Percentiles rank a stretch among this genome's conserved stretches.
Conservation (phyloP, 2,797 vertebrate genomes). For the Phataginus tricuspis region DNA sequence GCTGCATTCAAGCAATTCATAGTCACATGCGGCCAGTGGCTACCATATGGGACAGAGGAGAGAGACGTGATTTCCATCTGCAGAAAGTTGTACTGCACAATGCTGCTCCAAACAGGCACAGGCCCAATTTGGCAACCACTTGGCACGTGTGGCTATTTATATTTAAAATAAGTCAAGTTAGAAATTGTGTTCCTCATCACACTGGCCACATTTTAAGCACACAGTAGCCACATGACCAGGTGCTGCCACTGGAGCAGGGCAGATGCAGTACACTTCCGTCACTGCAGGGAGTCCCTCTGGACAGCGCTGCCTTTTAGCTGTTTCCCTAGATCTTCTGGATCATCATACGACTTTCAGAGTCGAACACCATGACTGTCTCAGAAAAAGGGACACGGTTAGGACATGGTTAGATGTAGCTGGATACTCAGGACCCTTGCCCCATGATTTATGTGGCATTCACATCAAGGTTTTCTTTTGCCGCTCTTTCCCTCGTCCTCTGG, state of each 20-base stretch:
- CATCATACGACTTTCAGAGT: neutral
- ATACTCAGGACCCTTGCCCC: neutral
- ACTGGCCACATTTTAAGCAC: neutral
- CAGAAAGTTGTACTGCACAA: neutral
- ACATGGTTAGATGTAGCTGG: neutral
- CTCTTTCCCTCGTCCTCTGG: neutral
- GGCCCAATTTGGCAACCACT: neutral
- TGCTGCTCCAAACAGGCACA: no score
- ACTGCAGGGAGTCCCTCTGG: neutral
- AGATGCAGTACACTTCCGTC: neutral
- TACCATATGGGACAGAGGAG: neutral
- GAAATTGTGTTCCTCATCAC: neutral
- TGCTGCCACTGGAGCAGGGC: accelerated
- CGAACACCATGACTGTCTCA: accelerated
- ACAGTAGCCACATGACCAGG: accelerated
- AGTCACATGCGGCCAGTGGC: no score
- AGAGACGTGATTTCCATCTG: neutral
- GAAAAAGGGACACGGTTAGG: neutral
- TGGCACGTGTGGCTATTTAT: neutral
- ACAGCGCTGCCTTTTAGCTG: neutral
- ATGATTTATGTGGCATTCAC: neutral
- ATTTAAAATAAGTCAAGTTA: neutral
- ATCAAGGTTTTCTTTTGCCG: neutral
- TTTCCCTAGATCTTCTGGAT: neutral
- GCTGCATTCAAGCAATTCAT: neutral